These are phyloP conservation scores for Pseudachorutes palmiensis DNA, from an alignment of 1,140 invertebrate species.

Conservation along the genomic window DNA sequence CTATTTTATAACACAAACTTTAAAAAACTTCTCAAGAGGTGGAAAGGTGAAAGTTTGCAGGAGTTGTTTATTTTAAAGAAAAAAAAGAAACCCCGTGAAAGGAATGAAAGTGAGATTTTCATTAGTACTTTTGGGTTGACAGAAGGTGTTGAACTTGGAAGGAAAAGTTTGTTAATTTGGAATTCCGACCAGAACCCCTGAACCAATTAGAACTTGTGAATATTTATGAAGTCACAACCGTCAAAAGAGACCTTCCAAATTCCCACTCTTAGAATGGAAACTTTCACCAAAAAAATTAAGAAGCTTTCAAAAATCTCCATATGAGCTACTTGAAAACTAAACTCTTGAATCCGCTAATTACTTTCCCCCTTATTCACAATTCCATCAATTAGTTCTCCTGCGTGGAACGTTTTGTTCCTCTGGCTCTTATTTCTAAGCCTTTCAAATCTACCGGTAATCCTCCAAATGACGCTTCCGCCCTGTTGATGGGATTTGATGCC, in stretches of 20 bases:
- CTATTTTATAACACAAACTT: too few species aligned
- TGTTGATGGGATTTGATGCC: not conserved
- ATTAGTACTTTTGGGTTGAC: not conserved
- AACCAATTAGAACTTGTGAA: not conserved
- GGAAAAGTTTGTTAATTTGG: not conserved
- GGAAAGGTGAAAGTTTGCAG: too few species aligned
- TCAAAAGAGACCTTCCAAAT: not conserved
- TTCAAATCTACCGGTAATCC: not conserved
- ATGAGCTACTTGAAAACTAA: not conserved
- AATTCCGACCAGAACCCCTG: not conserved
- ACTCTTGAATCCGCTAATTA: too few species aligned
- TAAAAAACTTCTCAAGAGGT: too few species aligned
- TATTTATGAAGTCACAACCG: not conserved
- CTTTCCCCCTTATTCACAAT: too few species aligned
- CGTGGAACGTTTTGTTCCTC: not conserved
- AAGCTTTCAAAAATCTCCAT: not conserved
- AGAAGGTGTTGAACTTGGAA: not conserved
- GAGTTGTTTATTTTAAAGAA: too few species aligned
- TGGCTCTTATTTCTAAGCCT: not conserved
- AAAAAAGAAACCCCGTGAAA: too few species aligned
- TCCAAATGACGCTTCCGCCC: not conserved
- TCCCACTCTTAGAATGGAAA: not conserved
- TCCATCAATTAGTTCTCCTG: too few species aligned
- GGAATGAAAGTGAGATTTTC: too few species aligned
- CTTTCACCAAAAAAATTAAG: not conserved